Base-by-base conservation (phyloP, 2,797 vertebrate species). In the Remorina albescens region DNA sequence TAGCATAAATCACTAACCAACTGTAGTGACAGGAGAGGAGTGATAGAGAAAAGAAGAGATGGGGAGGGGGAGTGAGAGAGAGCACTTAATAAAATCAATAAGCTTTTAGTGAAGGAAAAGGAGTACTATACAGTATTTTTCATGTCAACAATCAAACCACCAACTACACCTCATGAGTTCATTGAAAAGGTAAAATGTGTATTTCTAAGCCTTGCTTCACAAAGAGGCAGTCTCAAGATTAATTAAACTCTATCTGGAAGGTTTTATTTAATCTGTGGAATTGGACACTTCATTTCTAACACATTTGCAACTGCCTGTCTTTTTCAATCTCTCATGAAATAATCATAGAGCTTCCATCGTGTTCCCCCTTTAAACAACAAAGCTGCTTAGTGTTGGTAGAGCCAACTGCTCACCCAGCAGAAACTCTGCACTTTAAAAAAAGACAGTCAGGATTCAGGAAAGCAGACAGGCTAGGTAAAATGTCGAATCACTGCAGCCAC, bases 401-500 rank as follows among this genome's bases (percentile, higher is more conserved):
- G 60, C 2, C n/a, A 87, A 82, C 65, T 80, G 81, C 65, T 56
- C 41, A 53, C 36, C 71, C 44, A 80, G 80, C 78, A 83, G 59
- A 80, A 85, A 82, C 32, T 74, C 42, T 74, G 79, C 65, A 36
- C 67, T 32, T 70, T 74, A 73, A 84, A 76, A n/a, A 57, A 32
- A 65, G 56, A 74, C 56, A 19, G 54, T 41, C 39, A 2, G 36
- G 61, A 80, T 57, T 79, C 37, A 65, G 55, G 46, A 44, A 30
- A 60, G 58, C 30, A 54, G 41, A 44, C 74, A 30, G 57, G 42
- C 26, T 19, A 49, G 54, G 54, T 62, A 80, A 88, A 92, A 85
- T 86, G 85, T 87, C n/a, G 32, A 88, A 88, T 93, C 89, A 87
- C 71, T 80, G 82, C 78, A 82, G 79, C 68, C 66, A 68, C 79